A percentile compares a stretch with the other conserved stretches of the same genome.
phyloP scores from a whole-genome alignment of 2,113 vertebrate species.

The Leucoraja erinaceus region DNA sequence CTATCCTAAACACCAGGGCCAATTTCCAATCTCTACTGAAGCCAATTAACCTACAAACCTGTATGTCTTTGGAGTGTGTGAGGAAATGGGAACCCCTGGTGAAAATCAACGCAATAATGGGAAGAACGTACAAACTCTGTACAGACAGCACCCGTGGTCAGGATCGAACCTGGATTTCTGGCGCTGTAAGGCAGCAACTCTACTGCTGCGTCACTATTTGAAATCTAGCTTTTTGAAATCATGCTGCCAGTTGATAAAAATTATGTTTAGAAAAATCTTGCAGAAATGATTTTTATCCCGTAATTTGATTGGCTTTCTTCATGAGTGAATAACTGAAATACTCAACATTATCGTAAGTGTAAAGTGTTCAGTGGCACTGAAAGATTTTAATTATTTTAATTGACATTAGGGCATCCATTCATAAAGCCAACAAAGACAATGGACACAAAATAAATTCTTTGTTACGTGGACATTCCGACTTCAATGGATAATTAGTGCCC shows the following conservation, averaged over 20 bases:
- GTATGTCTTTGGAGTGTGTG: too few relatives aligned
- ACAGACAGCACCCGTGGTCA: too few relatives aligned
- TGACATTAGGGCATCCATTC: not conserved
- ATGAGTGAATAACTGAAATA: not conserved
- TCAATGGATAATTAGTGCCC: too few relatives aligned
- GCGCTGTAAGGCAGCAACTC: too few relatives aligned
- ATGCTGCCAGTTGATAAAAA: not conserved
- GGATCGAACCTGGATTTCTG: too few relatives aligned
- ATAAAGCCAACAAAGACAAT: not conserved
- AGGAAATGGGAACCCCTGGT: too few relatives aligned
- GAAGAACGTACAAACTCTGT: too few relatives aligned
- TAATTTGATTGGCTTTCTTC: not conserved
- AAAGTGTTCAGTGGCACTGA: not conserved
- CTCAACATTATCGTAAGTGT: not conserved
- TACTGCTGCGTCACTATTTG: too few relatives aligned
- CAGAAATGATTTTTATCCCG: not conserved
- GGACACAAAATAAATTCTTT: not conserved
- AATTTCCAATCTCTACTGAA: too few relatives aligned
- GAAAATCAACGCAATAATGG: too few relatives aligned
- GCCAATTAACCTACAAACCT: too few relatives aligned
- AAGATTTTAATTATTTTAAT: not conserved
- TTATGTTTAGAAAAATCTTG: not conserved
- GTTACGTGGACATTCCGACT: not conserved
- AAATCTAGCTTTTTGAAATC: not conserved
- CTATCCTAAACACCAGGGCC: too few relatives aligned